Percentiles rank a stretch among this genome's conserved stretches.
phyloP scores from a whole-genome alignment of 2,888 invertebrate genomes.

The Carterocephalus palaemon region DNA sequence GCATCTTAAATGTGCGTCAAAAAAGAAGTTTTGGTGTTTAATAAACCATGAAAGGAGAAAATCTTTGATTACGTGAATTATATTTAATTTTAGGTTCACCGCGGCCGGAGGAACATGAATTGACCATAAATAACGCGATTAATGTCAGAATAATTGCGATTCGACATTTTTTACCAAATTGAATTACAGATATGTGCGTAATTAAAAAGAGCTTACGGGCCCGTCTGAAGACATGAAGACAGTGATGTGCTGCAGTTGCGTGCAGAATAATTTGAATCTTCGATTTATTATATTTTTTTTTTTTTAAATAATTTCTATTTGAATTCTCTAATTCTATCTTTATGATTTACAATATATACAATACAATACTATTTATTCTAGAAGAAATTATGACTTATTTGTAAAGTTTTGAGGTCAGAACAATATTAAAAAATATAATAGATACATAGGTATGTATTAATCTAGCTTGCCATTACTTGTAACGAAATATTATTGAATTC shows the following conservation, averaged over 20 bases:
- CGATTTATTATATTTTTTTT: no score
- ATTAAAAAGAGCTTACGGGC: conserved; percentile 14
- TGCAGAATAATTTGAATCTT: conserved; percentile 4
- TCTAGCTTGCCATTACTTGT: no score
- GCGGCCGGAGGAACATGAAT: not conserved
- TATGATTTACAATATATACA: no score
- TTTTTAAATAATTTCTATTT: conserved; percentile 10
- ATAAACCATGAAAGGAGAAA: not conserved
- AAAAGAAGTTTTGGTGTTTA: conserved; percentile 3
- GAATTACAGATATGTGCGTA: conserved; percentile 9
- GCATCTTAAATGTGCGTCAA: not conserved
- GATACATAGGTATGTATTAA: no score
- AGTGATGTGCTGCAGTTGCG: conserved; percentile 9
- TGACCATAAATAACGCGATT: conserved; percentile 4
- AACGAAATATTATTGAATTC: no score
- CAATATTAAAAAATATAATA: no score
- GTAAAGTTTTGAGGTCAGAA: no score
- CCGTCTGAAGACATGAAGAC: not conserved
- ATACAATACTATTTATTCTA: no score
- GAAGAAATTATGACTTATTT: no score
- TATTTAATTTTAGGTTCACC: conserved; percentile 3
- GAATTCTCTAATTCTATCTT: no score
- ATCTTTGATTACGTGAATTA: conserved; percentile 1
- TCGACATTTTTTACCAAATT: conserved; percentile 5
- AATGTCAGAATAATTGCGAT: conserved; percentile 3